phyloP scores from a whole-genome alignment of 2,888 invertebrate species.

The Lampropteryx suffumata region DNA sequence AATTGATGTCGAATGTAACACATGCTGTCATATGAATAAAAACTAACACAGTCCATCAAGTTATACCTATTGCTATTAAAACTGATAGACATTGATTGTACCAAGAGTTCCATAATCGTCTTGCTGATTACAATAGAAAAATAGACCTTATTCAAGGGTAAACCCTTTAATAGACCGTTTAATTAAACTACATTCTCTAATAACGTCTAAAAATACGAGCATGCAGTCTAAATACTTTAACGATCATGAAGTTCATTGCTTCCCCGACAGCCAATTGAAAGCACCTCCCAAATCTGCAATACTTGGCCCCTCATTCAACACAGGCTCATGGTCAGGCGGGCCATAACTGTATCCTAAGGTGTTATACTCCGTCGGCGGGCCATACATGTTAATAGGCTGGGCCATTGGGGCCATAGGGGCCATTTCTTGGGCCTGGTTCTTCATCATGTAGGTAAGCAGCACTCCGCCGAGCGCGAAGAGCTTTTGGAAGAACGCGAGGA shows the following conservation, averaged over 20 bases:
- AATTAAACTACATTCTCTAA: too few species aligned
- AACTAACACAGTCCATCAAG: too few species aligned
- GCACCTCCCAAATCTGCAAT: constrained; percentile 56
- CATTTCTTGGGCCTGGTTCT: constrained; percentile 44
- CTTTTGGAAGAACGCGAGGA: constrained; percentile 72
- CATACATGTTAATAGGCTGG: constrained; percentile 44
- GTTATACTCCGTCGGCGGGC: constrained; percentile 66
- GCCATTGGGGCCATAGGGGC: constrained; percentile 26
- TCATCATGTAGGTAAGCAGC: constrained; percentile 64
- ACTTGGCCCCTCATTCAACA: constrained; percentile 45
- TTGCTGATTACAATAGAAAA: too few species aligned
- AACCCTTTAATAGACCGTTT: too few species aligned
- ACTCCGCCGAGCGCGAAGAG: constrained; percentile 63
- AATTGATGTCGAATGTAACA: too few species aligned
- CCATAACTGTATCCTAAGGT: constrained; percentile 75
- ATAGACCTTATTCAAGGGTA: too few species aligned
- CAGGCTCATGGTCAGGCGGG: constrained; percentile 56
- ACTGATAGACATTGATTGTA: too few species aligned
- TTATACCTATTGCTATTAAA: too few species aligned
- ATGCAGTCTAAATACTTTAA: constrained; percentile 2
- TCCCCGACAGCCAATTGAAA: constrained; percentile 61
- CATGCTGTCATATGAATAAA: too few species aligned
- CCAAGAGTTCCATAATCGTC: too few species aligned
- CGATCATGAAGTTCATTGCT: constrained; percentile 37
- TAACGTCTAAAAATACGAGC: background rate